phyloP scores from a whole-genome alignment of 2,797 vertebrate genomes.

The Notamacropus eugenii region DNA sequence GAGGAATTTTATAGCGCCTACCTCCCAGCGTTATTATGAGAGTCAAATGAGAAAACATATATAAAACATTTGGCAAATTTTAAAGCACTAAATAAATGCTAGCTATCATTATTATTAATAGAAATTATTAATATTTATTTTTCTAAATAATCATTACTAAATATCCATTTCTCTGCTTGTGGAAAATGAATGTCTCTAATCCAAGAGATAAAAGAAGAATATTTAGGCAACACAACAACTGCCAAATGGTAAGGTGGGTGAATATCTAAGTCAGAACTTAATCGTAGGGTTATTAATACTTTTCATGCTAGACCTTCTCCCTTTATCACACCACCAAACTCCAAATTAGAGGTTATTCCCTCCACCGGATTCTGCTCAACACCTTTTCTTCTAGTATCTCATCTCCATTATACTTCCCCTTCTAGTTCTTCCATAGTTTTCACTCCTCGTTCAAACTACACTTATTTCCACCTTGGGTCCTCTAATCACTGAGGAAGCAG shows the following conservation, averaged over 20 bases:
- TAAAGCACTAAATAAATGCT: too few species aligned
- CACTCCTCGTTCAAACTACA: neutral
- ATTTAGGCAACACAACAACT: neutral
- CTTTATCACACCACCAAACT: neutral
- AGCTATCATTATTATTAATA: too few species aligned
- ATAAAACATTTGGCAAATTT: neutral
- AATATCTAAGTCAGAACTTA: neutral
- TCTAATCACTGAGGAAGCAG: neutral
- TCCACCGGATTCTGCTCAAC: neutral
- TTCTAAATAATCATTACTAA: too few species aligned
- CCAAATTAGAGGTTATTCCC: neutral
- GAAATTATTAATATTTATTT: too few species aligned
- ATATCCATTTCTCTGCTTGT: neutral
- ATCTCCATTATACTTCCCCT: neutral
- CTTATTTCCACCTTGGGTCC: neutral
- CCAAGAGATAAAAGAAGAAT: neutral
- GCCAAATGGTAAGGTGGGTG: neutral
- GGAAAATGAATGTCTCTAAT: neutral
- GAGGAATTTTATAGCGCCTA: neutral
- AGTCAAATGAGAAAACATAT: neutral
- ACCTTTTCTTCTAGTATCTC: neutral
- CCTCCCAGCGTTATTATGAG: neutral
- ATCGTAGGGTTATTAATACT: neutral
- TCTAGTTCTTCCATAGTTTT: neutral
- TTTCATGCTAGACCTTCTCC: neutral